Percentiles rank a stretch among this genome's conserved stretches.
These are phyloP conservation scores for Entomobrya proxima DNA, from an alignment of 2,888 invertebrate genomes.

Conservation along the genomic window DNA sequence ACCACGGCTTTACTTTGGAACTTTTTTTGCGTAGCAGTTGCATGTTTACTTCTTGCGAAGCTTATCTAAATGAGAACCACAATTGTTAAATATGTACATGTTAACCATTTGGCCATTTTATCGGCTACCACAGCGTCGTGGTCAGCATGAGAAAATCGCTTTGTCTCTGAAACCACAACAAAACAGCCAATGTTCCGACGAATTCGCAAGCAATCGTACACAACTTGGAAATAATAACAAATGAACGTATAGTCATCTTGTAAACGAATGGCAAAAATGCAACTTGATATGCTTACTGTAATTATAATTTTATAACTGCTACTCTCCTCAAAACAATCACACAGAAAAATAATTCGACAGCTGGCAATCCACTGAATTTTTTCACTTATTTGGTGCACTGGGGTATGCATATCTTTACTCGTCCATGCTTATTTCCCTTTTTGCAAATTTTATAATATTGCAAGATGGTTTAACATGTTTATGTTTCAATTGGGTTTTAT, in stretches of 20 bases:
- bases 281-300: slow-evolving; percentile 1
- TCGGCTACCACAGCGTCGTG: not conserved
- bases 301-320: not conserved
- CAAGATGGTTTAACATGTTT: not conserved
- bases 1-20: not conserved
- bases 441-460: slow-evolving; percentile 8
- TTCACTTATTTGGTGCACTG: not conserved
- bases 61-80: not conserved
- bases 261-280: slow-evolving; percentile 20
- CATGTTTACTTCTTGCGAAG: not conserved
- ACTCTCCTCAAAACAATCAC: too few relatives aligned
- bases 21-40: not conserved
- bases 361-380: not conserved
- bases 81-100: not conserved
- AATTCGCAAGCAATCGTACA: not conserved
- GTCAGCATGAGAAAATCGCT: slow-evolving; percentile 10
- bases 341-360: not conserved
- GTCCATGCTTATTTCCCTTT: slow-evolving; percentile 37
- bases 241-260: not conserved
- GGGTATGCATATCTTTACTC: slow-evolving; percentile 9
- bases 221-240: not conserved
- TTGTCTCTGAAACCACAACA: slow-evolving; percentile 31
- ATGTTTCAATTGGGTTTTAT: not conserved
- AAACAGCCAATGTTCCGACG: slow-evolving; percentile 8
- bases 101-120: not conserved